These are phyloP conservation scores for Tor tambroides DNA, from an alignment of 2,113 vertebrate genomes.

Conservation along the genomic window DNA sequence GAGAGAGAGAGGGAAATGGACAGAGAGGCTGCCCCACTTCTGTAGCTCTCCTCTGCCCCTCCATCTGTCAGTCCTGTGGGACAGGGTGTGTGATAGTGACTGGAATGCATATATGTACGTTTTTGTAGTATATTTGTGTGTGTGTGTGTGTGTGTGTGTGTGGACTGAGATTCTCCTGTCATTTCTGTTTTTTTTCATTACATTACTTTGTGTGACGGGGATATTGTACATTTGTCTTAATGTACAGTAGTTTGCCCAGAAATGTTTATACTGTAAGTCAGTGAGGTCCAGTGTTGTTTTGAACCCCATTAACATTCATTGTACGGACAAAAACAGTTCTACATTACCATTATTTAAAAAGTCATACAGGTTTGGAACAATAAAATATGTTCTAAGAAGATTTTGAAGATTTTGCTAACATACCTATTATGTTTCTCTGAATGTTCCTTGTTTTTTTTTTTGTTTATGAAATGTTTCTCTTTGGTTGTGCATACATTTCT, in stretches of 20 bases:
- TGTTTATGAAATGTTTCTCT: neutral
- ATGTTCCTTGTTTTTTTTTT: no score
- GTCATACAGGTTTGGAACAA: neutral
- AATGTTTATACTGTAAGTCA: neutral
- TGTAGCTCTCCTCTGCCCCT: conserved; percentile 61
- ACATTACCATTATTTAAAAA: neutral
- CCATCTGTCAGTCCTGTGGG: conserved; percentile 75
- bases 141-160: conserved; percentile 38
- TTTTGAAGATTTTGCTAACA: no score
- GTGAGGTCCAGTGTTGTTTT: neutral
- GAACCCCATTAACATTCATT: neutral
- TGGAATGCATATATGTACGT: conserved; percentile 16
- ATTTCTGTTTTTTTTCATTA: neutral
- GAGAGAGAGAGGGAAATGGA: conserved; percentile 40
- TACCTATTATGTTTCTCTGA: no score
- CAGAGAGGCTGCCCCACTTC: neutral
- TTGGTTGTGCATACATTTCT: neutral
- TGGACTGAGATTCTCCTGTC: neutral
- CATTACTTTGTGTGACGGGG: neutral
- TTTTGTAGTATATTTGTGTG: conserved; percentile 33
- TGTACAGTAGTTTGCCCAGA: neutral
- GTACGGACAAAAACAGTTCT: neutral
- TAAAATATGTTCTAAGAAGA: no score
- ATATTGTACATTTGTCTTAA: neutral
- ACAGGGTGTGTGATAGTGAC: conserved; percentile 55